Conservation (phyloP, 2,113 vertebrate genomes). For the Cardinalis cardinalis region DNA sequence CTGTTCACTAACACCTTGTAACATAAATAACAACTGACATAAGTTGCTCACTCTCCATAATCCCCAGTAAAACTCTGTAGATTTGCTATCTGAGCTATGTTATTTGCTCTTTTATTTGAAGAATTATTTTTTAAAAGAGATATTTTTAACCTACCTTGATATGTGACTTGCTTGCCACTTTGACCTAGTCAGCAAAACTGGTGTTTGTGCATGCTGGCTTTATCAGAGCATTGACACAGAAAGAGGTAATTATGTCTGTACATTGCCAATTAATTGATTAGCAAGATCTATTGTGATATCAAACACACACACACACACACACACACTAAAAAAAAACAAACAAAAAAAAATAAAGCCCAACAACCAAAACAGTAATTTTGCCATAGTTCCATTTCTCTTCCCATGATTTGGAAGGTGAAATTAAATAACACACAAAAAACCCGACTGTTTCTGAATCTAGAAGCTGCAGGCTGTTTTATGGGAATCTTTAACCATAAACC, state of each 20-base stretch:
- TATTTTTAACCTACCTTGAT: neutral
- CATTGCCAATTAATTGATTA: neutral
- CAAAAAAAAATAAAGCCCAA: too few relatives aligned
- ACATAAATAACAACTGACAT: neutral
- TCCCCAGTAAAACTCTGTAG: neutral
- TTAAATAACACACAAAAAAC: neutral
- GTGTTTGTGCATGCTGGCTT: neutral
- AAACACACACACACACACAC: neutral
- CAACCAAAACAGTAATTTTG: neutral
- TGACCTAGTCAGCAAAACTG: neutral
- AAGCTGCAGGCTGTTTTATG: slow-evolving; percentile 27
- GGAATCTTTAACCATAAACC: slow-evolving; percentile 47
- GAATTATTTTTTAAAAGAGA: neutral
- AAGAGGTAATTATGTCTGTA: neutral
- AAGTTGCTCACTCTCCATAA: neutral
- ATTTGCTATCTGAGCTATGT: neutral
- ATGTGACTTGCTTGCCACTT: neutral
- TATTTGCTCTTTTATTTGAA: neutral
- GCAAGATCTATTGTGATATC: neutral
- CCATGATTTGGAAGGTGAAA: neutral
- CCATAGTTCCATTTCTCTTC: neutral
- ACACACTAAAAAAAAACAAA: too few relatives aligned
- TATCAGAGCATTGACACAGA: neutral
- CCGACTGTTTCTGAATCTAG: neutral
- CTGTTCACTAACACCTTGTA: neutral